Evolutionary conservation across 2,797 vertebrate genomes (phyloP).

Genomic region (Tapirus indicus): DNA sequence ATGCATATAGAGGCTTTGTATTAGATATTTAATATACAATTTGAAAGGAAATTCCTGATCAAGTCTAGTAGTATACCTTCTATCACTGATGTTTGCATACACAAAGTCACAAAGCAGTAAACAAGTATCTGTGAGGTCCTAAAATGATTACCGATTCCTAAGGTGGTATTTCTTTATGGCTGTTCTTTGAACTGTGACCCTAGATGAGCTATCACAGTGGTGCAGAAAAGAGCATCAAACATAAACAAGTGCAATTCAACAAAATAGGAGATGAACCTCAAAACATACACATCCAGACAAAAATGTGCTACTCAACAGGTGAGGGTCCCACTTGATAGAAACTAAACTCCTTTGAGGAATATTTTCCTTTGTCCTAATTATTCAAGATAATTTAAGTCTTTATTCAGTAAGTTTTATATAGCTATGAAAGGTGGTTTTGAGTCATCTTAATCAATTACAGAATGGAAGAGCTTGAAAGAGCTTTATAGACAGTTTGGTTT

Average conservation of each 20-base stretch:
- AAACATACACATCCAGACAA: not conserved
- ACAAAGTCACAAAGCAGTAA: not conserved
- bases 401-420: slow-evolving; percentile 12
- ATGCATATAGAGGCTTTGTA: not conserved
- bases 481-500: not conserved
- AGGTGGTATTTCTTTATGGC: not conserved
- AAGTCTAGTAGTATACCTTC: not conserved
- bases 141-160: not conserved
- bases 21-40: not conserved
- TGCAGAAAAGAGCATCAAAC: not conserved
- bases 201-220: not conserved
- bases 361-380: slow-evolving; percentile 40
- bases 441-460: slow-evolving; percentile 25
- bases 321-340: not conserved
- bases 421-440: not conserved
- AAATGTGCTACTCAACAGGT: not conserved
- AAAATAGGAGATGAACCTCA: not conserved
- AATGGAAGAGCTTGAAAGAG: not conserved
- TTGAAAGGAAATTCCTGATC: not conserved
- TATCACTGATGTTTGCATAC: not conserved
- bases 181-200: slow-evolving; percentile 7
- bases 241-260: not conserved
- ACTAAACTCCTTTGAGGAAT: not conserved
- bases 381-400: not conserved
- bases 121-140: not conserved